phyloP scores from a whole-genome alignment of 2,113 vertebrate genomes.

The Shinisaurus crocodilurus region DNA sequence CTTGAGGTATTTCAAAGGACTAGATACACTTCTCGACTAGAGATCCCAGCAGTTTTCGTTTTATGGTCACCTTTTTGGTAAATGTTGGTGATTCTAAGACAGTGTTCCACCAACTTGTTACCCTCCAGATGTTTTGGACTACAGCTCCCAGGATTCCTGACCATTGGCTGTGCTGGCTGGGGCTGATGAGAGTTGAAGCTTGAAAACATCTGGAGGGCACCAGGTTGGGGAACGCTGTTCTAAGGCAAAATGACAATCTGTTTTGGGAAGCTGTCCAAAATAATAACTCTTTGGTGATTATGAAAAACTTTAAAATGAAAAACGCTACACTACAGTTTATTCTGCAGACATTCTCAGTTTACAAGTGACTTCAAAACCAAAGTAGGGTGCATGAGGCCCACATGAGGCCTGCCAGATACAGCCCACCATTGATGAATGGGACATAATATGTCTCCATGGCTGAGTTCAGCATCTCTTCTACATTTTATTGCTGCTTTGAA shows the following conservation, averaged over 20 bases:
- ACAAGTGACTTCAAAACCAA: neutral
- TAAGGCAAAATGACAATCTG: constrained; percentile 15
- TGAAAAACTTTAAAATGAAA: neutral
- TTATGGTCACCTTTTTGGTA: constrained; percentile 29
- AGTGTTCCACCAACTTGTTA: neutral
- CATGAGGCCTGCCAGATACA: neutral
- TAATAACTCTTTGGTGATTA: constrained; percentile 16
- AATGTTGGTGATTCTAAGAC: constrained; percentile 10
- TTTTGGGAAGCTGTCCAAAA: constrained; percentile 44
- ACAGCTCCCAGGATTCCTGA: no score
- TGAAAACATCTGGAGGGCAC: no score
- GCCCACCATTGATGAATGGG: neutral
- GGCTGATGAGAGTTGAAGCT: no score
- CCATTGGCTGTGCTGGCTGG: no score
- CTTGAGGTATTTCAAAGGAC: constrained; percentile 65
- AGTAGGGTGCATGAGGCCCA: no score
- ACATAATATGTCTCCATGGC: neutral
- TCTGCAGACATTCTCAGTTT: neutral
- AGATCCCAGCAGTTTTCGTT: constrained; percentile 3
- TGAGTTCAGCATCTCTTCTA: neutral
- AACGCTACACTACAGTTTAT: constrained; percentile 11
- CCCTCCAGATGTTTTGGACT: no score
- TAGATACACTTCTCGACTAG: constrained; percentile 15
- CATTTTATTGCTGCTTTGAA: neutral
- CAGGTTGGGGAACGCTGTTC: no score